Evolutionary conservation across 2,113 vertebrate genomes (phyloP).

Genomic region (Macrotis lagotis): DNA sequence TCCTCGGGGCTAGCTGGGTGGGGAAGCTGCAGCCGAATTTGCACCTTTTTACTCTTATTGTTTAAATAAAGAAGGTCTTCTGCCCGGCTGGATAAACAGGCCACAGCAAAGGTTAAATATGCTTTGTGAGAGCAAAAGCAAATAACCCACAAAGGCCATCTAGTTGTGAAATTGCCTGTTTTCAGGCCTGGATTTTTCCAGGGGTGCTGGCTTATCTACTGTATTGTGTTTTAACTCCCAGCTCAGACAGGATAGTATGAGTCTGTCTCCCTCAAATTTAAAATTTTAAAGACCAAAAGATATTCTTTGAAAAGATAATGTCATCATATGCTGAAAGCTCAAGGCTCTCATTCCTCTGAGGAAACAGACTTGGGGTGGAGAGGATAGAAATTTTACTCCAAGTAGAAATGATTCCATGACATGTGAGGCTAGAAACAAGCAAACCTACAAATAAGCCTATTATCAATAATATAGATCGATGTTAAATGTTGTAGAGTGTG

Average conservation of each 20-base stretch:
- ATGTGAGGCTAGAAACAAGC: not conserved
- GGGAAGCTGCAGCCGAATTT: not conserved
- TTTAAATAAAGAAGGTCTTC: not conserved
- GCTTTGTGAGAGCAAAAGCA: not conserved
- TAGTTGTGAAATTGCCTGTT: not conserved
- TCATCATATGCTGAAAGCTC: not conserved
- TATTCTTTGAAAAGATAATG: not conserved
- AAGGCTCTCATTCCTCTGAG: not conserved
- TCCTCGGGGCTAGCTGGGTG: not conserved
- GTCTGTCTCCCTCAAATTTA: not conserved
- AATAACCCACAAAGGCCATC: not conserved
- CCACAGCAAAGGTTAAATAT: not conserved
- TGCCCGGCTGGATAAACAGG: not conserved
- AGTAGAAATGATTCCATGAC: not conserved
- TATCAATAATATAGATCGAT: not conserved
- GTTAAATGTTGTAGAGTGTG: not conserved
- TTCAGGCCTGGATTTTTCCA: not conserved
- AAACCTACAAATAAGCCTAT: not conserved
- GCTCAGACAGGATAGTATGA: not conserved
- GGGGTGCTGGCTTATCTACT: not conserved
- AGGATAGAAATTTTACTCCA: not conserved
- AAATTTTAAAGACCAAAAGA: not conserved
- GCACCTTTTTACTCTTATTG: constrained; percentile 33
- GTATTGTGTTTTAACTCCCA: not conserved
- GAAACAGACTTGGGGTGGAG: not conserved